Base-by-base conservation (phyloP, 1,140 invertebrate genomes). In the Chrysopa pallens region DNA sequence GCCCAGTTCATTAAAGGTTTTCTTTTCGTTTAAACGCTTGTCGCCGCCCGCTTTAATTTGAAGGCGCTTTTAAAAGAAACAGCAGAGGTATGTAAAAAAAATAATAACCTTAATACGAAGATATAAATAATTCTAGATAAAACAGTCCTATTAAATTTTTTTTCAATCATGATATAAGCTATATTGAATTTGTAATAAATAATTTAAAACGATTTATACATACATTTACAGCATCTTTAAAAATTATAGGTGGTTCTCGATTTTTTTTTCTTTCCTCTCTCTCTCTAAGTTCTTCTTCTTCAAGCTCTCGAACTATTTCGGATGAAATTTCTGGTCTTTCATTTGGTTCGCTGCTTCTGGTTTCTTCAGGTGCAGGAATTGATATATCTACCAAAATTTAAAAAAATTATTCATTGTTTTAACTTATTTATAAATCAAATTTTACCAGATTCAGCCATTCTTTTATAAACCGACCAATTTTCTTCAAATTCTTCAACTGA, bases 231-330 rank as follows among this genome's bases (percentile, higher is more conserved):
- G 71, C 60, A 53, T 84, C 79, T 53, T 73, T 77, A 61, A 80
- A 91, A 33, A 89, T 73, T 52, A 91, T 80, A 3, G 87, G 85
- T 14, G 86, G 86, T 58, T 91, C 84, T 14, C 81, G 66, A 38
- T 72, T 66, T 48, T 74, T 73, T 59, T 81, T 79, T 48, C 73
- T 72, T 56, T 80, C 77, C 51, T 86, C 80, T 43, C 70, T 67
- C 44, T 74, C 70, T 11, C 65, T 61, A 39, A 66, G 66, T 50
- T 80, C 77, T 50, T 80, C 74, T 6, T 72, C 74, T 45, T 82
- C 79, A 48, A 74, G 63, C 45, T 74, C 69, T 43, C 73, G 47
- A 33, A 64, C 59, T 48, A 67, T 54, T 23, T 74, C 69, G 12
- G 61, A 68, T 31, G 58, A 62, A 51, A 52, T 47, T 42, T 53